Percentiles rank a stretch among this genome's conserved stretches.
phyloP scores from a whole-genome alignment of 2,113 vertebrate genomes.

The Astur gentilis region DNA sequence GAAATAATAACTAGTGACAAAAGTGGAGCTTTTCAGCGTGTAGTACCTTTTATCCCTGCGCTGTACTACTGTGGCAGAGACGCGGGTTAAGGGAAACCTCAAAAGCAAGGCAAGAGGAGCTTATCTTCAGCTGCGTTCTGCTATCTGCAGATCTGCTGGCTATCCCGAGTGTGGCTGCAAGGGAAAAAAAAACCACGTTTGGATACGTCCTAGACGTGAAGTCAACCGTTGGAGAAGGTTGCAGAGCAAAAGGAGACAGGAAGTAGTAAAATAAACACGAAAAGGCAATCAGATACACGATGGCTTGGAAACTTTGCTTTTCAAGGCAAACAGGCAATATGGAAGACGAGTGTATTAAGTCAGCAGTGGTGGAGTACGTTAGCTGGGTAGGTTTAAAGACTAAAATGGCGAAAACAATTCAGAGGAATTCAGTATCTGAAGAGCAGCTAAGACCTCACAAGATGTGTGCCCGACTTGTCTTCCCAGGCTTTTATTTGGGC shows the following conservation, averaged over 20 bases:
- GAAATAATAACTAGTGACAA: background rate
- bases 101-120: background rate
- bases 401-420: background rate
- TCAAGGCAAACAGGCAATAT: background rate
- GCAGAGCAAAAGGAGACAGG: background rate
- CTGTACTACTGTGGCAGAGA: background rate
- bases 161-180: background rate
- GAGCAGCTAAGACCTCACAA: background rate
- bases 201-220: background rate
- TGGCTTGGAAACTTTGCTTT: background rate
- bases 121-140: background rate
- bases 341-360: background rate
- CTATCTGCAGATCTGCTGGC: background rate
- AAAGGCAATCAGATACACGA: background rate
- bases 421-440: background rate
- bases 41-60: background rate
- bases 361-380: background rate
- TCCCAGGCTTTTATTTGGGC: background rate
- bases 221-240: background rate
- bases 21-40: background rate
- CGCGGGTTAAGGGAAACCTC: background rate
- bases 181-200: background rate
- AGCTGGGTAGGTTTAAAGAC: background rate
- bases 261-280: background rate
- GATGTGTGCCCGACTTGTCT: fast-evolving